A percentile compares a stretch with the other conserved stretches of the same genome.
Conservation (phyloP, 2,113 vertebrate species). For the cattle (Bos taurus) region DNA sequence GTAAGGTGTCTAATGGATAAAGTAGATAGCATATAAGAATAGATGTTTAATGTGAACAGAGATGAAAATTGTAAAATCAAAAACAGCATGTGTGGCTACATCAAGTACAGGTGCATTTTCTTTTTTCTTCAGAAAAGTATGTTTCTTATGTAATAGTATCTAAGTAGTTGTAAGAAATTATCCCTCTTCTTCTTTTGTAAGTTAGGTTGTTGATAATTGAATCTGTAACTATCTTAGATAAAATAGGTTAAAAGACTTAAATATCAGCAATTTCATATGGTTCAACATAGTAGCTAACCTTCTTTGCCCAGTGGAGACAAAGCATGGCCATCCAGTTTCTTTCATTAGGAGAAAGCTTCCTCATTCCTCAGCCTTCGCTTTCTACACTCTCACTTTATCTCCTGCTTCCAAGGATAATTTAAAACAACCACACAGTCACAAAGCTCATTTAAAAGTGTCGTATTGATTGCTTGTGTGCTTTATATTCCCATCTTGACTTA, state of each 20-base stretch:
- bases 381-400: background rate
- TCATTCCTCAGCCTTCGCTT: background rate
- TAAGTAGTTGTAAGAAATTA: background rate
- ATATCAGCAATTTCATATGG: background rate
- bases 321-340: background rate
- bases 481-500: background rate
- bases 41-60: background rate
- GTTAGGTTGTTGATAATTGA: background rate
- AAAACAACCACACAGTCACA: background rate
- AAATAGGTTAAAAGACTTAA: background rate
- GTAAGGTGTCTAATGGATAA: background rate
- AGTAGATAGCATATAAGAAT: background rate
- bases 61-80: background rate
- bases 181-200: background rate
- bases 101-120: background rate
- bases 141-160: background rate
- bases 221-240: background rate
- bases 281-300: background rate
- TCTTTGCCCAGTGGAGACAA: background rate
- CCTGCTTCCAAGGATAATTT: background rate
- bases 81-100: background rate
- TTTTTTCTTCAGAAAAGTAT: background rate
- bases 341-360: background rate
- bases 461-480: background rate
- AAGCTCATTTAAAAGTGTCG: background rate